Conservation (phyloP, 2,797 vertebrate genomes). For the Notamacropus eugenii region DNA sequence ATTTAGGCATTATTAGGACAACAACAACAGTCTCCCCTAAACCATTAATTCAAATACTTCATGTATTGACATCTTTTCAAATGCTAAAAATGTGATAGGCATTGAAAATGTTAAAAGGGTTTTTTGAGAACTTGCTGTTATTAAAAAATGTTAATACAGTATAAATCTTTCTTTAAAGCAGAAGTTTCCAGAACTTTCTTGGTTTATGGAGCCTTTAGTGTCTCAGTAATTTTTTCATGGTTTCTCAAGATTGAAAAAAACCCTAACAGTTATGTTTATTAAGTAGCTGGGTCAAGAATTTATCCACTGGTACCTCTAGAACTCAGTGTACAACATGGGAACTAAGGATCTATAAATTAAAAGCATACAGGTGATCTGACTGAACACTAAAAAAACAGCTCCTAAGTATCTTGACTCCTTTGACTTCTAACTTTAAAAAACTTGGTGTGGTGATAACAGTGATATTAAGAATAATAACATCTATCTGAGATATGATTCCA, state of each 20-base stretch:
- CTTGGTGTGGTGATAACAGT: background rate
- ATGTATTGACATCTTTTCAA: constrained; percentile 40
- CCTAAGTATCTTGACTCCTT: constrained; percentile 7
- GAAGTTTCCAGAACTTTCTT: background rate
- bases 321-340: background rate
- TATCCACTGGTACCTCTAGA: background rate
- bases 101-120: constrained; percentile 25
- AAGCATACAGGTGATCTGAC: constrained; percentile 31
- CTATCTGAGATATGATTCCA: background rate
- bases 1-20: constrained; percentile 55
- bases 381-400: constrained; percentile 45
- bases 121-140: constrained; percentile 2
- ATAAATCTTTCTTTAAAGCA: background rate
- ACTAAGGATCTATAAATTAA: background rate
- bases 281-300: background rate
- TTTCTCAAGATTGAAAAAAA: background rate
- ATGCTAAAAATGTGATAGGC: constrained; percentile 51
- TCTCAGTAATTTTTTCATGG: background rate
- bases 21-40: constrained; percentile 52
- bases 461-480: background rate
- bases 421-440: background rate
- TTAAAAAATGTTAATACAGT: background rate
- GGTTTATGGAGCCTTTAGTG: background rate
- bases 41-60: constrained; percentile 43
- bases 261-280: background rate